Percentiles rank a stretch among this genome's conserved stretches.
phyloP scores from a whole-genome alignment of 2,888 invertebrate species.

The Diaphora mendica region DNA sequence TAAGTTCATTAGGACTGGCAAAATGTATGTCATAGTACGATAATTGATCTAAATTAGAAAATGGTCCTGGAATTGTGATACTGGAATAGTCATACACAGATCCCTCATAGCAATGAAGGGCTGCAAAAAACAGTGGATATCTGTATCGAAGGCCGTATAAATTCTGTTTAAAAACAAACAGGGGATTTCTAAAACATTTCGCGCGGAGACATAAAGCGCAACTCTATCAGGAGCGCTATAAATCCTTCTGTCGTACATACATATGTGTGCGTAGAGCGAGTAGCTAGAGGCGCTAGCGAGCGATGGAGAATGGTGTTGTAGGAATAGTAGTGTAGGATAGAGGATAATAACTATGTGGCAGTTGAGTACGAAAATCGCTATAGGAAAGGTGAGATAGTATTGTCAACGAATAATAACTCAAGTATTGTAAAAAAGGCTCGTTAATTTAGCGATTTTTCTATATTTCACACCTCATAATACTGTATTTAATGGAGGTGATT shows the following conservation, averaged over 20 bases:
- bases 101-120: too few species aligned
- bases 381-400: too few species aligned
- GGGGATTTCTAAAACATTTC: constrained; percentile 51
- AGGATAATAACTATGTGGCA: too few species aligned
- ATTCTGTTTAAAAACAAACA: constrained; percentile 58
- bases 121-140: too few species aligned
- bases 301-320: constrained; percentile 16
- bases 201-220: constrained; percentile 53
- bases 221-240: constrained; percentile 61
- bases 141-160: constrained; percentile 51
- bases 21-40: too few species aligned
- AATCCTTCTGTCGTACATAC: constrained; percentile 48
- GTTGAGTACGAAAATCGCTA: neutral
- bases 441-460: neutral
- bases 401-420: neutral
- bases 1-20: too few species aligned
- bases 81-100: too few species aligned
- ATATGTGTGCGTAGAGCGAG: constrained; percentile 20
- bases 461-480: too few species aligned
- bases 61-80: too few species aligned
- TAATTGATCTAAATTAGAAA: too few species aligned
- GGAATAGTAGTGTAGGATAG: neutral
- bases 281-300: constrained; percentile 13
- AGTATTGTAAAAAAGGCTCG: neutral
- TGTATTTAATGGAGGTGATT: too few species aligned